Percentiles rank a stretch among this genome's conserved stretches.
phyloP scores from a whole-genome alignment of 2,113 vertebrate species.

The Vanacampus margaritifer region DNA sequence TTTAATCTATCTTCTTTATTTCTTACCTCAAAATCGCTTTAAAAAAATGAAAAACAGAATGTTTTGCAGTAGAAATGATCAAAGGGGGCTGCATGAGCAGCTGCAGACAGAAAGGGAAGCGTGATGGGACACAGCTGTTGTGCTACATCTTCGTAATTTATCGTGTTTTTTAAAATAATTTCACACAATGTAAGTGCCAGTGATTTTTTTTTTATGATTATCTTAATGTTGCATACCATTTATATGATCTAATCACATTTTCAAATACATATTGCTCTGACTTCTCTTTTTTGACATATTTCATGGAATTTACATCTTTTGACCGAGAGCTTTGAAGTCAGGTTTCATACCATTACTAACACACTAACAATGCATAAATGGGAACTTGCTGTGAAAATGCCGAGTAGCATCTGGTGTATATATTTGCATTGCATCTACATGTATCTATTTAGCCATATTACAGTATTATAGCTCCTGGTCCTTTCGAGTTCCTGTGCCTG shows the following conservation, averaged over 20 bases:
- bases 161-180: conserved; percentile 42
- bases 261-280: conserved; percentile 11
- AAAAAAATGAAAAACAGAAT: conserved; percentile 39
- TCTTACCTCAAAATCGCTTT: conserved; percentile 8
- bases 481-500: conserved; percentile 70
- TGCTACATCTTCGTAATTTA: conserved; percentile 45
- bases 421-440: conserved; percentile 70
- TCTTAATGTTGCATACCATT: conserved; percentile 23
- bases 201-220: conserved; percentile 44
- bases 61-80: conserved; percentile 39
- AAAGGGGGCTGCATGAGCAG: conserved; percentile 15
- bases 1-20: conserved; percentile 37
- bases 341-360: conserved; percentile 65
- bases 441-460: conserved; percentile 75
- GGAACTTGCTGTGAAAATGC: conserved; percentile 68
- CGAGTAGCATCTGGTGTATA: conserved; percentile 74
- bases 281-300: conserved; percentile 32
- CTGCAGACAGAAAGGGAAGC: conserved; percentile 33
- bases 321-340: conserved; percentile 53
- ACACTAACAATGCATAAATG: conserved; percentile 62
- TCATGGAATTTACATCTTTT: conserved; percentile 37
- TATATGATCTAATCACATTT: conserved; percentile 20
- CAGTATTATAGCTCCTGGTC: conserved; percentile 75
- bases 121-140: conserved; percentile 40
- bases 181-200: conserved; percentile 36